A percentile compares a stretch with the other conserved stretches of the same genome.
phyloP scores from a whole-genome alignment of 2,797 vertebrate genomes.

The Ficedula albicollis region DNA sequence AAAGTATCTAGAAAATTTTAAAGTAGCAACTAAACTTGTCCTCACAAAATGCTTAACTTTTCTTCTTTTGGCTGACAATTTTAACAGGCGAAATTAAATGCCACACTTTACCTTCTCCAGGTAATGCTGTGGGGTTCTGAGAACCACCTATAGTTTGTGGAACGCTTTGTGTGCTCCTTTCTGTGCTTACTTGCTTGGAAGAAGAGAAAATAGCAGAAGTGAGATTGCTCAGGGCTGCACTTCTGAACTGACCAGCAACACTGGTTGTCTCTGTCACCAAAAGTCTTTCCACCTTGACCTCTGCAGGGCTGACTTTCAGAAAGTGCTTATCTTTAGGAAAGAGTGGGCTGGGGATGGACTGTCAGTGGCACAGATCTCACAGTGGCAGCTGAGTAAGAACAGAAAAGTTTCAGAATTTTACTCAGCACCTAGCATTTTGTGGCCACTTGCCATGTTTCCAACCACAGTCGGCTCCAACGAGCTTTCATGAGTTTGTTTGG shows the following conservation, averaged over 20 bases:
- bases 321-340: not conserved
- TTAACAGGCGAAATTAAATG: not conserved
- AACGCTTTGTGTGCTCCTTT: not conserved
- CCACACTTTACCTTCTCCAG: not conserved
- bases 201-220: not conserved
- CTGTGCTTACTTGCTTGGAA: not conserved
- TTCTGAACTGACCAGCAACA: not conserved
- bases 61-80: not conserved
- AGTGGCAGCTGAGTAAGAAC: not conserved
- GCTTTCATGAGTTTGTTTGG: conserved; percentile 11
- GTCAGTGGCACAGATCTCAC: not conserved
- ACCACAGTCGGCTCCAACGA: not conserved
- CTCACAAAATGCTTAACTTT: not conserved
- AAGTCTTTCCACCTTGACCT: not conserved
- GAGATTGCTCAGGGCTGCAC: not conserved
- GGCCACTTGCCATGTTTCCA: not conserved
- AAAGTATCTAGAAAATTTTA: not conserved
- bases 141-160: not conserved
- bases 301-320: not conserved
- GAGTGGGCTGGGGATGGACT: not conserved
- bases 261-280: not conserved
- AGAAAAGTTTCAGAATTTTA: not conserved
- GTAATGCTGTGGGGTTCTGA: not conserved
- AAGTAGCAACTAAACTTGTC: not conserved
- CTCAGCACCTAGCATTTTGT: not conserved